These are phyloP conservation scores for Wasmannia auropunctata DNA, from an alignment of 1,140 invertebrate genomes.

Conservation along the genomic window DNA sequence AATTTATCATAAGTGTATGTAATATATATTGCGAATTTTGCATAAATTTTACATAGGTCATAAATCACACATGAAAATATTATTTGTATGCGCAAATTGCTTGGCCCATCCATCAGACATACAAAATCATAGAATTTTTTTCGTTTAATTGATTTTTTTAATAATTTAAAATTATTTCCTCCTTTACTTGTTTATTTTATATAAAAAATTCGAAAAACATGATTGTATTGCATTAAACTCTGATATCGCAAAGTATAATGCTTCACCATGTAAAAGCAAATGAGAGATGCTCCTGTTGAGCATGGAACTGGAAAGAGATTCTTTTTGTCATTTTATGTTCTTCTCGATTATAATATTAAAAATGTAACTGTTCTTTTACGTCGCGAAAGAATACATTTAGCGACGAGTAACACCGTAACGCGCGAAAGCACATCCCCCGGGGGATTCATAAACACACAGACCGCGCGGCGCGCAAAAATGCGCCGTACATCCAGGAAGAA, in stretches of 20 bases:
- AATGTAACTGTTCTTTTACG: background rate
- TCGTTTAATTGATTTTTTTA: background rate
- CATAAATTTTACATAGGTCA: background rate
- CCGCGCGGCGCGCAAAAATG: background rate
- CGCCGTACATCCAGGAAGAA: conserved; percentile 47
- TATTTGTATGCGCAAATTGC: background rate
- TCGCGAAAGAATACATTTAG: conserved; percentile 10
- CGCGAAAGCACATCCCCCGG: conserved; percentile 21
- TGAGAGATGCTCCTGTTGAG: background rate
- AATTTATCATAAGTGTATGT: background rate
- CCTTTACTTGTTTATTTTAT: background rate
- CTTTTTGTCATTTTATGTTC: background rate
- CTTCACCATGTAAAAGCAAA: background rate
- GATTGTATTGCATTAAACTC: background rate
- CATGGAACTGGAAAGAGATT: background rate
- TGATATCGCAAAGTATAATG: background rate
- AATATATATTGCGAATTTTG: background rate
- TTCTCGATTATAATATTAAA: background rate
- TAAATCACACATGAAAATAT: background rate
- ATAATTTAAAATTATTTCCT: background rate
- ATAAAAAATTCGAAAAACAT: background rate
- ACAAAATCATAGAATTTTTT: background rate
- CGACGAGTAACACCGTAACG: background rate
- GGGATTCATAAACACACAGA: conserved; percentile 20
- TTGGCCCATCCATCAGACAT: background rate